Conservation (phyloP, 2,888 invertebrate genomes). For the Actias luna region DNA sequence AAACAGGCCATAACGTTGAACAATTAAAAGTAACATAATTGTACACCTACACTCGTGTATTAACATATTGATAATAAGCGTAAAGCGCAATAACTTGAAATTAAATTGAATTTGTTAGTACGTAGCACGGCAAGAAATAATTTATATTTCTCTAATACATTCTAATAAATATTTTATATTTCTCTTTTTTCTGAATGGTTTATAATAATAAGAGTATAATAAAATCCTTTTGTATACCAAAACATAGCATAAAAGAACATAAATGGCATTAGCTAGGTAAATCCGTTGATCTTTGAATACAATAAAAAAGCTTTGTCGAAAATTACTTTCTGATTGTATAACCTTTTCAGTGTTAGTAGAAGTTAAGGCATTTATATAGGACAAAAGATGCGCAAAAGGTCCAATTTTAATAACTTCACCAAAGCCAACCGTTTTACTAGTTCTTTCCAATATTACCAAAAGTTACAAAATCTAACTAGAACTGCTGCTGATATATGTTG, state of each 20-base stretch:
- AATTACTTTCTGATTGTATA: constrained; percentile 50
- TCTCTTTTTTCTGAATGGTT: not conserved
- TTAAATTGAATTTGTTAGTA: no score
- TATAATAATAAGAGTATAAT: not conserved
- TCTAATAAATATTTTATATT: not conserved
- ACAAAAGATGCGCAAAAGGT: constrained; percentile 35
- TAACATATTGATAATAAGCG: no score
- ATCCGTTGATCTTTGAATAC: not conserved
- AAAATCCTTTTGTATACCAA: not conserved
- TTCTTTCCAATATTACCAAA: constrained; percentile 30
- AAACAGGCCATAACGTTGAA: no score
- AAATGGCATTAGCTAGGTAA: not conserved
- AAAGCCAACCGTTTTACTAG: constrained; percentile 30
- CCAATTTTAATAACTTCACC: constrained; percentile 36
- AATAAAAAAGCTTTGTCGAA: not conserved
- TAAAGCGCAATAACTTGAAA: no score
- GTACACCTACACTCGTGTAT: no score
- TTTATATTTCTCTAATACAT: no score
- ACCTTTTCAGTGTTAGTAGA: constrained; percentile 32
- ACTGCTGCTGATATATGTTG: not conserved
- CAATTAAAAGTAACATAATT: no score
- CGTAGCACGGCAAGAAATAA: no score
- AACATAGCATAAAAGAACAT: not conserved
- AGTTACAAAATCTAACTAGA: not conserved
- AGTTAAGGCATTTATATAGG: constrained; percentile 39